Conservation (phyloP, 2,113 vertebrate genomes). For the Mormoops blainvillei region DNA sequence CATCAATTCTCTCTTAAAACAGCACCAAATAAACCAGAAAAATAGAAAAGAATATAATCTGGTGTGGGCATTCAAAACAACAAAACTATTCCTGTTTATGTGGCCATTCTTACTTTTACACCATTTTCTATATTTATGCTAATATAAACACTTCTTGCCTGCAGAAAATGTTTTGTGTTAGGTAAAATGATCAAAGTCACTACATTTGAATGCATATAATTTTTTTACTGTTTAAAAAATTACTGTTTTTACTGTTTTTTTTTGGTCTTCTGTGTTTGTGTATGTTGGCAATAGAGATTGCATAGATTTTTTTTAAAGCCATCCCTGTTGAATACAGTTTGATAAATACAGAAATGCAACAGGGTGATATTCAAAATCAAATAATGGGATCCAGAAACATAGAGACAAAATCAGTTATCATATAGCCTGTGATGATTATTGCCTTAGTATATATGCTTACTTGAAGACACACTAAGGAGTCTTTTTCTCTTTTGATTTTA, state of each 20-base stretch:
- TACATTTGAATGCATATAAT: not conserved
- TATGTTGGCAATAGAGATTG: not conserved
- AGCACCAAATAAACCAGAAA: not conserved
- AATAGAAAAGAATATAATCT: not conserved
- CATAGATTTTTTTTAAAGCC: not conserved
- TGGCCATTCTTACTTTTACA: not conserved
- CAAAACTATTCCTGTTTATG: not conserved
- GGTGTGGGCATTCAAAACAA: not conserved
- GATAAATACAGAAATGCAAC: not conserved
- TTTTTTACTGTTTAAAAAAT: not conserved
- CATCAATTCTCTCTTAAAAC: not conserved
- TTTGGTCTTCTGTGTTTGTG: not conserved
- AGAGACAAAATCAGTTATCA: not conserved
- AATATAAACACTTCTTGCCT: not conserved
- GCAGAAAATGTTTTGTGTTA: not conserved
- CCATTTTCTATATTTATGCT: not conserved
- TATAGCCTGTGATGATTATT: not conserved
- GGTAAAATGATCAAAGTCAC: not conserved
- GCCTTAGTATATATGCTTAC: not conserved
- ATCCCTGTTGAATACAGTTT: not conserved
- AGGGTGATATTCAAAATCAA: not conserved
- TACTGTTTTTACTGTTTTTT: not conserved
- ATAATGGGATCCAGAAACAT: not conserved
- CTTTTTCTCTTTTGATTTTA: not conserved
- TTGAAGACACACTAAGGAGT: not conserved